phyloP scores from a whole-genome alignment of 2,888 invertebrate genomes.

The Orchesellides sinensis region DNA sequence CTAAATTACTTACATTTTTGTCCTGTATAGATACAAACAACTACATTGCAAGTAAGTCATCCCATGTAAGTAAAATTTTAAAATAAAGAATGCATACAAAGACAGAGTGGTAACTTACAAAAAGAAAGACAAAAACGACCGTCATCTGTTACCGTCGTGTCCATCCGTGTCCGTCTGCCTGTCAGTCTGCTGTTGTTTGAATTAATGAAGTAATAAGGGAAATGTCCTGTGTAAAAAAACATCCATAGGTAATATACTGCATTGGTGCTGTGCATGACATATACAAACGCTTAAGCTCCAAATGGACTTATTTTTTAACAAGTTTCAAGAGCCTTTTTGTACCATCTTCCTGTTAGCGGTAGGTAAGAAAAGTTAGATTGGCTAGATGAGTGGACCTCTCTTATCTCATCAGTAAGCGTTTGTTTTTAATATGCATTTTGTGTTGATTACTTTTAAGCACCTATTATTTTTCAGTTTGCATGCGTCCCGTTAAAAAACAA shows the following conservation, averaged over 20 bases:
- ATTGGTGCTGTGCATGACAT: not conserved
- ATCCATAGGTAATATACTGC: too few species aligned
- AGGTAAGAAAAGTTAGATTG: conserved; percentile 24
- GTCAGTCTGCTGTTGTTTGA: conserved; percentile 61
- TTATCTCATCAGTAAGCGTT: too few species aligned
- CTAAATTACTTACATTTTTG: too few species aligned
- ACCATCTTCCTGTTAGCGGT: conserved; percentile 61
- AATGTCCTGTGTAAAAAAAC: conserved; percentile 50
- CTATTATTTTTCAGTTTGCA: too few species aligned
- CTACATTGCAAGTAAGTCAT: too few species aligned
- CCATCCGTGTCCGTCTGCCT: conserved; percentile 47
- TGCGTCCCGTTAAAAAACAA: too few species aligned
- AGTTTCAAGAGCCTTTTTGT: conserved; percentile 26
- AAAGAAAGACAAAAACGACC: conserved; percentile 22
- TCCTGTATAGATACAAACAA: too few species aligned
- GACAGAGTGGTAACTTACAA: too few species aligned
- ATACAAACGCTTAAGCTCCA: not conserved
- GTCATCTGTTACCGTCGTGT: conserved; percentile 53
- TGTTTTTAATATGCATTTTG: not conserved
- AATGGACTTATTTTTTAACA: conserved; percentile 13
- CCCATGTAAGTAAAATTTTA: too few species aligned
- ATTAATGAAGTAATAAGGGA: conserved; percentile 64
- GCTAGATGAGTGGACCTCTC: too few species aligned
- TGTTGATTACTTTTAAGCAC: too few species aligned
- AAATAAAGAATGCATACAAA: too few species aligned